Conservation (phyloP, 2,888 invertebrate species). For the Belgica antarctica region DNA sequence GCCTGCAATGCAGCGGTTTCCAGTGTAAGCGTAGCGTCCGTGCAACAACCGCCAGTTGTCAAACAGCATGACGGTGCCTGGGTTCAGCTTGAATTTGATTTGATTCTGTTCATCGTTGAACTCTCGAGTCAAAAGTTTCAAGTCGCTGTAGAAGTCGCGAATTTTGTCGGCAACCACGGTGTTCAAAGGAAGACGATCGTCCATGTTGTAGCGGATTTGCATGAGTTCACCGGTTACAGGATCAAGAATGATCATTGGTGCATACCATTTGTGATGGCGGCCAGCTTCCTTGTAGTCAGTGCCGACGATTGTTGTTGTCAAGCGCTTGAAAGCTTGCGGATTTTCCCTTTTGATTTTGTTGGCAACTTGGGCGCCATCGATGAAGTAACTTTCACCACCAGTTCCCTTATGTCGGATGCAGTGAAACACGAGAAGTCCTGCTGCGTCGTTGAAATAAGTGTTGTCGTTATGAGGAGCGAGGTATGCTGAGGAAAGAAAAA, state of each 20-base stretch:
- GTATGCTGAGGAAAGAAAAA: conserved; percentile 54
- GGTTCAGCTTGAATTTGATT: conserved; percentile 62
- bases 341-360: conserved; percentile 57
- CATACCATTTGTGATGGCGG: conserved; percentile 59
- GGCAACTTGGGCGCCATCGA: conserved; percentile 72
- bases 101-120: conserved; percentile 58
- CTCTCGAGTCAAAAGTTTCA: conserved; percentile 58
- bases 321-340: conserved; percentile 61
- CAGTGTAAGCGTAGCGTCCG: conserved; percentile 68
- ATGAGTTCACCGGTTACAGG: conserved; percentile 58
- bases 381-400: conserved; percentile 72
- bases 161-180: conserved; percentile 59
- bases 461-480: conserved; percentile 75
- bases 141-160: conserved; percentile 62
- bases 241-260: conserved; percentile 62
- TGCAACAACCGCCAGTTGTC: conserved; percentile 80
- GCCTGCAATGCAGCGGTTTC: conserved; percentile 65
- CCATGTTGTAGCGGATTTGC: conserved; percentile 72
- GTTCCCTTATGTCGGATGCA: conserved; percentile 58
- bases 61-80: conserved; percentile 69
- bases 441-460: conserved; percentile 73
- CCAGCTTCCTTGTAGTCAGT: conserved; percentile 67
- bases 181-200: conserved; percentile 67
- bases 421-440: conserved; percentile 66
- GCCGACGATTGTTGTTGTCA: conserved; percentile 60